Percentiles rank a stretch among this genome's conserved stretches.
Conservation (phyloP, 2,113 vertebrate genomes). For the Dryoscopus gambensis region DNA sequence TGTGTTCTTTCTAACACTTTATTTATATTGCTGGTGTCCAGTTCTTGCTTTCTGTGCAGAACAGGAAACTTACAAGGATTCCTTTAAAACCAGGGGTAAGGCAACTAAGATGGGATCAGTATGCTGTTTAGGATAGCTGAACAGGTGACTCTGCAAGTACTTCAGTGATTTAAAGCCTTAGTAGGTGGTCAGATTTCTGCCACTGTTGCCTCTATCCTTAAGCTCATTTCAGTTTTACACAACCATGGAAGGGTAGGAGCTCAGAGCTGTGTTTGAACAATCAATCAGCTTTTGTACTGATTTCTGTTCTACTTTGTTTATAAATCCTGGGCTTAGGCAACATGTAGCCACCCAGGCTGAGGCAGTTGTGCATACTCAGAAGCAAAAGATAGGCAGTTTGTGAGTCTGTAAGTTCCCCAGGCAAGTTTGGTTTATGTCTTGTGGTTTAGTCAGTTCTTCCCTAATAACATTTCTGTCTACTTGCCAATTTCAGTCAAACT, state of each 20-base stretch:
- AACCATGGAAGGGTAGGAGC: neutral
- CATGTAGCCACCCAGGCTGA: neutral
- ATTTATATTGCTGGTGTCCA: neutral
- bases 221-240: neutral
- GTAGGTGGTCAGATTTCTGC: neutral
- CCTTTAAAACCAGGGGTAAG: neutral
- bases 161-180: neutral
- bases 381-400: neutral
- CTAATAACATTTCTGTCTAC: neutral
- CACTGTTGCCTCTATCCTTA: neutral
- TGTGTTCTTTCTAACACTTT: neutral
- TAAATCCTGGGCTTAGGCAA: neutral
- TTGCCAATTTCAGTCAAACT: neutral
- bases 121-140: neutral
- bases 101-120: neutral
- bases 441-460: neutral
- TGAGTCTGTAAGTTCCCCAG: neutral
- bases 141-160: neutral
- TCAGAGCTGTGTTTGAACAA: neutral
- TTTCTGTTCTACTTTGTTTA: neutral
- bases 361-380: neutral
- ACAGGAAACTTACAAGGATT: neutral
- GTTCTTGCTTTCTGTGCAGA: neutral
- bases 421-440: neutral
- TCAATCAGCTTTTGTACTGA: neutral